Conservation (phyloP, 2,113 vertebrate genomes). For the Syngnathus floridae region DNA sequence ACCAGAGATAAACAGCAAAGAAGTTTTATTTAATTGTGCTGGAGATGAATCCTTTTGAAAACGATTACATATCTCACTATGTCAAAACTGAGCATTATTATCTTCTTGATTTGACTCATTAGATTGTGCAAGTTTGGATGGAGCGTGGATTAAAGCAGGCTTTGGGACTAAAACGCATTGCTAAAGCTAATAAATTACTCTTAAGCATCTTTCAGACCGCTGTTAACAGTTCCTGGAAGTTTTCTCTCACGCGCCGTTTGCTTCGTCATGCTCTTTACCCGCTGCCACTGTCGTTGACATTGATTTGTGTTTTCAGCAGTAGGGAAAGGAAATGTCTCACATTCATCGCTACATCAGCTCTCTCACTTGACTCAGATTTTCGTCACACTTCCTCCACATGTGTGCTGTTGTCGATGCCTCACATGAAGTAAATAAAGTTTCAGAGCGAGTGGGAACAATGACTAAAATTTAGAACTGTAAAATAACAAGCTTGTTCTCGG, state of each 20-base stretch:
- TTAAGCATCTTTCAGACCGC: conserved; percentile 25
- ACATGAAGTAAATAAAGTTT: conserved; percentile 24
- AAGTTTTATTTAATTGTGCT: conserved; percentile 14
- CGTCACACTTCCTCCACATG: conserved; percentile 26
- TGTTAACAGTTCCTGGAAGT: conserved; percentile 16
- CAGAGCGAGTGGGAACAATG: background rate
- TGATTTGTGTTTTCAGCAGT: conserved; percentile 42
- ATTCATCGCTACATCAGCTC: conserved; percentile 9
- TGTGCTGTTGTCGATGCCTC: conserved; percentile 33
- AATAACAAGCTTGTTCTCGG: conserved; percentile 29
- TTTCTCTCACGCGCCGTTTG: conserved; percentile 14
- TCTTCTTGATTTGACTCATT: background rate
- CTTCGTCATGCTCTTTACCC: conserved; percentile 22
- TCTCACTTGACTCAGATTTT: conserved; percentile 54
- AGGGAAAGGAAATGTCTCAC: conserved; percentile 8
- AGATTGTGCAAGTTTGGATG: background rate
- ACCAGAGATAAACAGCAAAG: conserved; percentile 63
- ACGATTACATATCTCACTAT: background rate
- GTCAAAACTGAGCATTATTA: background rate
- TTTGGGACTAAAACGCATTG: background rate
- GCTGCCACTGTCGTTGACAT: background rate
- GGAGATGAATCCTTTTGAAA: conserved; percentile 1
- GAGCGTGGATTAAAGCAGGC: background rate
- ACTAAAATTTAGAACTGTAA: conserved; percentile 14
- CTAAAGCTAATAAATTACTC: conserved; percentile 20